Conservation (phyloP, 2,888 invertebrate genomes). For the Drosophila testacea region DNA sequence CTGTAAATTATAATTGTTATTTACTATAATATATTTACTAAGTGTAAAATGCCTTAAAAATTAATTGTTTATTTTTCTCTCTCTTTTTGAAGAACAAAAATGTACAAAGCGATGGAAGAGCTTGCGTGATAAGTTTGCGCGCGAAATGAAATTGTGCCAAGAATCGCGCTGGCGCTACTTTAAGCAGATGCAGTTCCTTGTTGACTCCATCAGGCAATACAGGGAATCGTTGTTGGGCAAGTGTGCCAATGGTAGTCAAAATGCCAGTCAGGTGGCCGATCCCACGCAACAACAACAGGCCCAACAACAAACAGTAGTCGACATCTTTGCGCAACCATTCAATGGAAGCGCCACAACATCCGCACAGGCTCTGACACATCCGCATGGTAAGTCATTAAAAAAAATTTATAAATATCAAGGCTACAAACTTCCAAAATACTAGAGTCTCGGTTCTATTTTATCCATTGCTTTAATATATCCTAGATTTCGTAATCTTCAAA, state of each 20-base stretch:
- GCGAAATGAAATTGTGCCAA: slow-evolving; percentile 83
- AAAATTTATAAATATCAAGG: neutral
- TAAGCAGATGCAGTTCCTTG: slow-evolving; percentile 83
- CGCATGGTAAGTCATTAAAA: slow-evolving; percentile 73
- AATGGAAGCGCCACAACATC: slow-evolving; percentile 81
- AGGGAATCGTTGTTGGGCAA: slow-evolving; percentile 82
- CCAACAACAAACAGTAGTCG: slow-evolving; percentile 81
- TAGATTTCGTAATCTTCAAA: no score
- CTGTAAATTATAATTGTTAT: no score
- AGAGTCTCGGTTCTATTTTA: no score
- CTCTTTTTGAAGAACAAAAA: slow-evolving; percentile 77
- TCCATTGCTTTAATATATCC: no score
- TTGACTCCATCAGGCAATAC: slow-evolving; percentile 82
- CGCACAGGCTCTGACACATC: slow-evolving; percentile 82
- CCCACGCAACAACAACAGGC: slow-evolving; percentile 81
- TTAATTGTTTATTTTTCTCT: neutral
- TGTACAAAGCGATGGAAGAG: slow-evolving; percentile 84
- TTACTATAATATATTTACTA: neutral
- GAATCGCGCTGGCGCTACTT: slow-evolving; percentile 84
- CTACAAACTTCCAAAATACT: neutral
- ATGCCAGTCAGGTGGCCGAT: slow-evolving; percentile 79
- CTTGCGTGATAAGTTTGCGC: slow-evolving; percentile 83
- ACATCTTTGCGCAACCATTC: slow-evolving; percentile 82
- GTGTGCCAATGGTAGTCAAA: slow-evolving; percentile 74
- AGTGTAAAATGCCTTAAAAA: neutral